Evolutionary conservation across 2,797 vertebrate genomes (phyloP), one percentile per base, ranked within the genome.

Genomic region (Ibycter americanus): DNA sequence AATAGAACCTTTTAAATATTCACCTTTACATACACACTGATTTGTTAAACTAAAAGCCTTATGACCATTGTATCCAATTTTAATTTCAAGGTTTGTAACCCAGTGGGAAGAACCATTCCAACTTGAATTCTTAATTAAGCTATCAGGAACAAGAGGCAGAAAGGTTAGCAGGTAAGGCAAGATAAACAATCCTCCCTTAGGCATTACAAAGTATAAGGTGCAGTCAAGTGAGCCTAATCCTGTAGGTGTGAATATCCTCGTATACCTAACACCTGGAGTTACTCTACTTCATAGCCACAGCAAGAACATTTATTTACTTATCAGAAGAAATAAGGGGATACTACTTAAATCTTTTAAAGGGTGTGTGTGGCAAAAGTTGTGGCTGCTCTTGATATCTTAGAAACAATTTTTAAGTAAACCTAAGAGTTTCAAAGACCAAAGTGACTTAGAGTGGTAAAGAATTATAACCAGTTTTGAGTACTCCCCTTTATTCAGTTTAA

Each of bases 51-150:
- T 71, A 73, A 96, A 76, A 92, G 52, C 92, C 90, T 87, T 95
- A 91, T 93, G 96, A 92, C 90, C 83, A 88, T n/a, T 87, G 89
- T 91, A 94, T 36, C 82, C 58, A 56, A 93, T 86, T 96, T 95
- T 97, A 97, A 97, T 97, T 97, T 97, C 95, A 97, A 96, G 92
- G 96, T 97, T 96, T 97, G 83, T 91, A 96, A 95, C 89, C 91
- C 94, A 92, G 86, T 85, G 92, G 94, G 93, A 97, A 94, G 93
- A 97, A 80, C 90, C 63, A 73, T 90, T 96, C 95, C 85, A 96
- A 91, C 79, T 3, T 77, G 92, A 94, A 97, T 96, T 96, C 94
- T 93, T 96, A 97, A 97, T 97, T 95, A 97, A 97, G 96, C 93
- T 96, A 97, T 97, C 96, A 96, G 92, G 96, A 87, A 96, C 95